Percentiles rank a stretch among this genome's conserved stretches.
Evolutionary conservation across 2,797 vertebrate species (phyloP).

Genomic region (Characodon lateralis): DNA sequence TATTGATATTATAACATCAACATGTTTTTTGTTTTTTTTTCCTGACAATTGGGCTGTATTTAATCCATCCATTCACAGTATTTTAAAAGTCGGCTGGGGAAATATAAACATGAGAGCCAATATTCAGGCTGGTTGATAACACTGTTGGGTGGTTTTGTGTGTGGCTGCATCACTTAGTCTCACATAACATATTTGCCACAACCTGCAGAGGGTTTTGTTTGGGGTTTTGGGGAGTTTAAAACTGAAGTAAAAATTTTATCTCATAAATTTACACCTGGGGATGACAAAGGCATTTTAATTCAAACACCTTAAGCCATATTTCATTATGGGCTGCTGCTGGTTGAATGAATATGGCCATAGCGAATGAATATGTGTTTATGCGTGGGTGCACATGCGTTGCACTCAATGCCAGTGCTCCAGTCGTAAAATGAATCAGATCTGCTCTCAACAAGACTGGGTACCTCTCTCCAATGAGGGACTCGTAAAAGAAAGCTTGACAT

Average conservation of each 20-base stretch:
- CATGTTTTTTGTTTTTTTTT: not conserved
- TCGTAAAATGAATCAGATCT: constrained; percentile 67
- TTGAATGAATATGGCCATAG: constrained; percentile 30
- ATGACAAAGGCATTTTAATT: constrained; percentile 49
- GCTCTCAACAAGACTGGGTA: constrained; percentile 49
- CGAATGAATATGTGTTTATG: constrained; percentile 26
- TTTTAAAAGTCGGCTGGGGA: constrained; percentile 14
- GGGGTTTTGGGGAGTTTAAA: constrained; percentile 49
- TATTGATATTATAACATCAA: not conserved
- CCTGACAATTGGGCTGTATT: not conserved
- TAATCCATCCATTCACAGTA: not conserved
- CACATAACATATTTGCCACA: constrained; percentile 20
- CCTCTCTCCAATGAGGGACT: constrained; percentile 60
- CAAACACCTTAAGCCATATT: constrained; percentile 42
- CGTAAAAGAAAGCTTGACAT: constrained; percentile 75
- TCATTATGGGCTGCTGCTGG: constrained; percentile 41
- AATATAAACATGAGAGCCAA: constrained; percentile 3
- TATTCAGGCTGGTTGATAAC: constrained; percentile 33
- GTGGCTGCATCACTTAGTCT: constrained; percentile 28
- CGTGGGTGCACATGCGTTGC: constrained; percentile 23
- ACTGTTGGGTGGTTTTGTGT: constrained; percentile 15
- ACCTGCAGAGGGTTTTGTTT: constrained; percentile 38
- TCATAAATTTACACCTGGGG: constrained; percentile 53
- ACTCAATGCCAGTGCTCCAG: constrained; percentile 39
- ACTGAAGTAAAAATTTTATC: constrained; percentile 45